Evolutionary conservation across 2,888 invertebrate genomes (phyloP).

Genomic region (Euclidia mi): DNA sequence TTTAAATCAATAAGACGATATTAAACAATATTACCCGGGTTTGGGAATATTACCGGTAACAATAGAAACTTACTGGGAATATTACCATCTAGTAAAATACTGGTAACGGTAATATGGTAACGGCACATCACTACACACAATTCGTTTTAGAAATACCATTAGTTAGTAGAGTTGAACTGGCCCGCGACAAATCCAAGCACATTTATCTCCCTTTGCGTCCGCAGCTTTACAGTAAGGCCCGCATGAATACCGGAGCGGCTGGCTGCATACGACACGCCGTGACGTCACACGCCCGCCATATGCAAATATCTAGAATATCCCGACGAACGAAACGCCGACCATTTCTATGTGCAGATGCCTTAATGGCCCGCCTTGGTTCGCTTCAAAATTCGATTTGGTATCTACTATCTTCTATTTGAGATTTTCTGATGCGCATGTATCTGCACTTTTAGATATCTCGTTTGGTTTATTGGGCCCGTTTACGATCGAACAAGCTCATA

Average conservation of each 20-base stretch:
- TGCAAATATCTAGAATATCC: conserved; percentile 62
- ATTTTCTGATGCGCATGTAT: conserved; percentile 41
- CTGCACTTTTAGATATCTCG: conserved; percentile 48
- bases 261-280: conserved; percentile 57
- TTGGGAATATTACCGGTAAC: too few species aligned
- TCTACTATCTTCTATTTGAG: too few species aligned
- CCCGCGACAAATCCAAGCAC: conserved; percentile 45
- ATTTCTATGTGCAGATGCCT: conserved; percentile 65
- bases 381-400: too few species aligned
- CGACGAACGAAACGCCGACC: conserved; percentile 50
- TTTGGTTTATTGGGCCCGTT: conserved; percentile 27
- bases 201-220: conserved; percentile 52
- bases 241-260: conserved; percentile 64
- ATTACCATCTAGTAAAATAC: too few species aligned
- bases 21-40: too few species aligned
- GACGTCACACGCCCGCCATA: conserved; percentile 60
- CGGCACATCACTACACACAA: too few species aligned
- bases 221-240: conserved; percentile 52
- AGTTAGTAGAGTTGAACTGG: conserved; percentile 41
- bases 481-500: conserved; percentile 6
- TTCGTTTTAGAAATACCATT: conserved; percentile 42
- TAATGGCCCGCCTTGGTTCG: conserved; percentile 65
- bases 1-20: too few species aligned
- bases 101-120: too few species aligned
- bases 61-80: too few species aligned